A percentile compares a stretch with the other conserved stretches of the same genome.
phyloP scores from a whole-genome alignment of 2,888 invertebrate species.

The Eilema griseolum region DNA sequence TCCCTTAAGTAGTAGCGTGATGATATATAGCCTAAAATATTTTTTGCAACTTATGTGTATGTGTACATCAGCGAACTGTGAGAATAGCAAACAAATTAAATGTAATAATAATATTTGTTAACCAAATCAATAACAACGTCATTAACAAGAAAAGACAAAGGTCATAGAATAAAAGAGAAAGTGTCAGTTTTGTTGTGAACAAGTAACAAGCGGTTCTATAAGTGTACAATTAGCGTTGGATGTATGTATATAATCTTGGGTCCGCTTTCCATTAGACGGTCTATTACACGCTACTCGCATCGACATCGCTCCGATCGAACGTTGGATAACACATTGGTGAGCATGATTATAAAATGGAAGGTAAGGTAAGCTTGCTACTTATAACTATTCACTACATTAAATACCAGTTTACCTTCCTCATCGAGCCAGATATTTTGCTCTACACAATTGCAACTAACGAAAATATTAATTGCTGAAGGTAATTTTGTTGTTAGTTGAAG shows the following conservation, averaged over 20 bases:
- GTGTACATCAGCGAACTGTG: neutral
- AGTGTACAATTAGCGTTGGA: conserved; percentile 47
- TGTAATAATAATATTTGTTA: neutral
- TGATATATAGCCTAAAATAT: no score
- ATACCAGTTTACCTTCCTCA: conserved; percentile 50
- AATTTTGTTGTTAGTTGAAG: neutral
- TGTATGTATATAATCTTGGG: conserved; percentile 43
- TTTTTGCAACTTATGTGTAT: no score
- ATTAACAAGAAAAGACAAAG: conserved; percentile 11
- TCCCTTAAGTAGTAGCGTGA: no score
- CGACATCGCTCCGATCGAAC: conserved; percentile 38
- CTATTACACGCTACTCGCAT: conserved; percentile 44
- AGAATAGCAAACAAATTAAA: neutral
- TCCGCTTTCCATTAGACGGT: conserved; percentile 51
- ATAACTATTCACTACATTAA: conserved; percentile 32
- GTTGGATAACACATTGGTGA: conserved; percentile 34
- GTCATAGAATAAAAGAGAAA: conserved; percentile 42
- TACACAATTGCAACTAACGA: conserved; percentile 29
- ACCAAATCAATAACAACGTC: conserved; percentile 1
- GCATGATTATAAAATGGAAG: conserved; percentile 37
- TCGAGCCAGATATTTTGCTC: conserved; percentile 26
- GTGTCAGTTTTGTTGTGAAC: conserved; percentile 34
- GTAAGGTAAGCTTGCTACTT: conserved; percentile 38
- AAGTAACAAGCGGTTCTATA: conserved; percentile 43
- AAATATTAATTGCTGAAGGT: conserved; percentile 22